Base-by-base conservation (phyloP, 2,888 invertebrate genomes). In the Margaritifera margaritifera region DNA sequence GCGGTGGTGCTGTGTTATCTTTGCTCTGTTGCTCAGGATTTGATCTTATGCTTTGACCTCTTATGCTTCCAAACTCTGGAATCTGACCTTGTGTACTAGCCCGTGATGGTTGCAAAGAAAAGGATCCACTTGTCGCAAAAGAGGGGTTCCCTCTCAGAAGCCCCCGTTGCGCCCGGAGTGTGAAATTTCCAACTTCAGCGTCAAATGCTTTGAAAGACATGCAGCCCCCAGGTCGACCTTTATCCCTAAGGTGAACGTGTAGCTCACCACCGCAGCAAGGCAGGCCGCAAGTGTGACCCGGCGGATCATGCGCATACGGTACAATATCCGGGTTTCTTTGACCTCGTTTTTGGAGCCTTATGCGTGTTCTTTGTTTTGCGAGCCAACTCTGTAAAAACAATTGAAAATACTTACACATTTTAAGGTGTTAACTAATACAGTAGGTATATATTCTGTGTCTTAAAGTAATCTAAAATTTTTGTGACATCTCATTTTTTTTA, bases 201-300 rank as follows among this genome's bases (percentile, higher is more conserved):
- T 69, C 74, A 24, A 54, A 62, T 27, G 72, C 66, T 51, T 78
- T 73, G 6, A 80, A 64, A 6, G 80, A 77, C 0, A 79, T 74
- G 61, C 84, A 84, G 31, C 81, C 78, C n/a, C 75, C 60, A 15
- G 74, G 68, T 31, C 71, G 74, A 18, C 72, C 64, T 25, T 62
- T 67, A 6, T 72, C 63, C 31, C 77, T 68, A 6, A 79, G 54
- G 51, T 80, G 75, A 5, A 79, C 71, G 57, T 80, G 77, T 11
- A 80, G 69, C 69, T 83, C 82, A 31, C 80, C 78, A 63, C 77
- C 80, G 64, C 86, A 86, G 69, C 86, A 86, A 0, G 86, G 86
- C 25, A 86, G 81, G 1, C 86, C 84, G 66, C 85, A 85, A 8
- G 84, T 86, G 70, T 86, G 85, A 4, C 86, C 86, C 0, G 86